These are phyloP conservation scores for Caprella mutica DNA, from an alignment of 2,888 invertebrate genomes.

Conservation along the genomic window DNA sequence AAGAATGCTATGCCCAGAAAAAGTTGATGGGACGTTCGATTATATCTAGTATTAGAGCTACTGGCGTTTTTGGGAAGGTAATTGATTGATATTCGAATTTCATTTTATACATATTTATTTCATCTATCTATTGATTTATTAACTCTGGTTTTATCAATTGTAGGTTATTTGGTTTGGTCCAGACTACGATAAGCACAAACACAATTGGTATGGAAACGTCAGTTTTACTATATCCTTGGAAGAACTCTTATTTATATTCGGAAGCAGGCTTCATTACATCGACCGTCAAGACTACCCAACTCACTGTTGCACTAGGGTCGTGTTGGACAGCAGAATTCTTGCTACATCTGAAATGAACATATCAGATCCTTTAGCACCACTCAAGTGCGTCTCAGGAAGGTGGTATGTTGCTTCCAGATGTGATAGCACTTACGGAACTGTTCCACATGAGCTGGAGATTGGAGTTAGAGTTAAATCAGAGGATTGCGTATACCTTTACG, in stretches of 20 bases:
- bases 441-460: slow-evolving; percentile 2
- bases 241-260: neutral
- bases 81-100: too few species aligned
- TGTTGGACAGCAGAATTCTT: neutral
- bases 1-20: too few species aligned
- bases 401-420: neutral
- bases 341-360: neutral
- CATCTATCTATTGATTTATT: too few species aligned
- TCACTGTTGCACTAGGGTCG: neutral
- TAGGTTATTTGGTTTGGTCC: slow-evolving; percentile 1
- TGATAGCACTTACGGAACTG: neutral
- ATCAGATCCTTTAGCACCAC: neutral
- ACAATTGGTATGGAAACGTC: slow-evolving; percentile 8
- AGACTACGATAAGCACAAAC: neutral
- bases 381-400: neutral
- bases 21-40: too few species aligned
- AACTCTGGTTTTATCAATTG: neutral
- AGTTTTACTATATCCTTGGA: slow-evolving; percentile 6
- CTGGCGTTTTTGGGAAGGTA: too few species aligned
- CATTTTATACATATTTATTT: too few species aligned
- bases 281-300: neutral
- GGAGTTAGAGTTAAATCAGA: neutral
- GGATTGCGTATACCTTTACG: neutral
- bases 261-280: neutral
- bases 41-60: too few species aligned